phyloP scores from a whole-genome alignment of 2,113 vertebrate genomes.

The human (Homo sapiens) region DNA sequence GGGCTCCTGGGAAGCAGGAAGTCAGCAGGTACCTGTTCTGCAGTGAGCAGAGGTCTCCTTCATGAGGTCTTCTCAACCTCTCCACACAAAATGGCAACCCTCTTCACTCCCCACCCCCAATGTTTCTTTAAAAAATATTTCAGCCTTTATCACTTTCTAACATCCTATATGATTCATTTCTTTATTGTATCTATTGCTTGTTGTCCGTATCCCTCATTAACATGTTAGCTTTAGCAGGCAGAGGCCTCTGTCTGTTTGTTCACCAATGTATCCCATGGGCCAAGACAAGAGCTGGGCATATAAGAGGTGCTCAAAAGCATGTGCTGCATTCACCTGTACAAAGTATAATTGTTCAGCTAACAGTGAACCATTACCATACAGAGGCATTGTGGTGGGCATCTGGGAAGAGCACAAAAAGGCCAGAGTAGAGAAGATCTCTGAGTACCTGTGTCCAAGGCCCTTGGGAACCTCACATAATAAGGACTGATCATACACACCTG shows the following conservation, averaged over 20 bases:
- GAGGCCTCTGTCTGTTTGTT: neutral
- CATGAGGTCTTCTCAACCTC: neutral
- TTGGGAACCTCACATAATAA: fast-evolving
- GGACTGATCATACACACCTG: neutral
- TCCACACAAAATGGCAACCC: neutral
- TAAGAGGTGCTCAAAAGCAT: fast-evolving
- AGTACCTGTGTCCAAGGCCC: too few relatives aligned
- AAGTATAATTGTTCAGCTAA: neutral
- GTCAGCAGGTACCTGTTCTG: fast-evolving
- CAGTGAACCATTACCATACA: fast-evolving
- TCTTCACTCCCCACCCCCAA: fast-evolving
- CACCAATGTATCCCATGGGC: fast-evolving
- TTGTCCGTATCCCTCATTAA: neutral
- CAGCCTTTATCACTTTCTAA: neutral
- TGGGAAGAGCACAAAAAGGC: fast-evolving
- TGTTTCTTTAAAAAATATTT: neutral
- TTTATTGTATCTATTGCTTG: neutral
- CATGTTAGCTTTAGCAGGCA: neutral
- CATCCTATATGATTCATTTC: neutral
- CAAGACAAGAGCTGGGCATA: neutral
- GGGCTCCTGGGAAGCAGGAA: fast-evolving
- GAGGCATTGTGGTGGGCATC: fast-evolving
- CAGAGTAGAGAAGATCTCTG: neutral
- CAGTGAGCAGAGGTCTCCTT: neutral
- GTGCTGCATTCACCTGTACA: neutral